These are phyloP conservation scores for Diarsia mendica DNA, from an alignment of 2,888 invertebrate species.

Conservation along the genomic window DNA sequence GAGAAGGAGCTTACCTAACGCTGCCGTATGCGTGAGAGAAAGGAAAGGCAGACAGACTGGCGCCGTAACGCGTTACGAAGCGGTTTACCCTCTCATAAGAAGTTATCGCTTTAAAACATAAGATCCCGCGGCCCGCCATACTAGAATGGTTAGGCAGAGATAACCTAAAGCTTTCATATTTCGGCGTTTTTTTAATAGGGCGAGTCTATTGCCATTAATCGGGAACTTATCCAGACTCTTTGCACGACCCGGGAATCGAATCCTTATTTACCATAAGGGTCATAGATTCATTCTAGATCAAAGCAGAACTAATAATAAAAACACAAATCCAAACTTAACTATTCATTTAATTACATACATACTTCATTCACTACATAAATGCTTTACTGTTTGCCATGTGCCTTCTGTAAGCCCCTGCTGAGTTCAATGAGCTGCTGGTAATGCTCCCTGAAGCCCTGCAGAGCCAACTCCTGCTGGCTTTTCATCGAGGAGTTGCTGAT, in stretches of 20 bases:
- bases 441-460: conserved; percentile 93
- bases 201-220: background rate
- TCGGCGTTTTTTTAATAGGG: background rate
- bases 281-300: too few relatives aligned
- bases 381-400: conserved; percentile 90
- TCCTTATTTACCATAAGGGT: too few relatives aligned
- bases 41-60: too few relatives aligned
- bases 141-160: background rate
- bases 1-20: too few relatives aligned
- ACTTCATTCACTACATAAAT: conserved; percentile 45
- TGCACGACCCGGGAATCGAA: background rate
- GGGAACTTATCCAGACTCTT: background rate
- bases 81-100: too few relatives aligned
- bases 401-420: conserved; percentile 91
- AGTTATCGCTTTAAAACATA: too few relatives aligned
- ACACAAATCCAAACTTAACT: conserved; percentile 69
- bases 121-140: background rate
- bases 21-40: too few relatives aligned
- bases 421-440: conserved; percentile 90
- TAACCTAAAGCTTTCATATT: background rate
- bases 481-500: conserved; percentile 91
- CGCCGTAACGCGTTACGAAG: too few relatives aligned
- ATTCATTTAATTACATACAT: conserved; percentile 70
- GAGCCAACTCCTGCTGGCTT: conserved; percentile 92
- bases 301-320: conserved; percentile 33